Evolutionary conservation across 2,113 vertebrate genomes (phyloP).

Genomic region (Microtus pennsylvanicus): DNA sequence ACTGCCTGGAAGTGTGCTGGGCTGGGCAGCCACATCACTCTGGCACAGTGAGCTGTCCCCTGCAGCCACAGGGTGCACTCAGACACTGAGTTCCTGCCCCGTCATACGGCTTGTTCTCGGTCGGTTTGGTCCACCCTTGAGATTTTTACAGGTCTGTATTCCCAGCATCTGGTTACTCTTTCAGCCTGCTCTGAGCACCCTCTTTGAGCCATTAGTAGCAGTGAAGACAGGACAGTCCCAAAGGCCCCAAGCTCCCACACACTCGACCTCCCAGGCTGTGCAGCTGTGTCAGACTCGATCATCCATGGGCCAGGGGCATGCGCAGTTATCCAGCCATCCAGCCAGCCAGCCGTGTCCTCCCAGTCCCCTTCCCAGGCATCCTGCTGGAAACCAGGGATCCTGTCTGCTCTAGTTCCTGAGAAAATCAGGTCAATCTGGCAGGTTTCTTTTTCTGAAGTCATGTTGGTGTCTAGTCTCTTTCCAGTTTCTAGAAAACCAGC

Average conservation of each 20-base stretch:
- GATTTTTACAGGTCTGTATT: not conserved
- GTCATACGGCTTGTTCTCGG: not conserved
- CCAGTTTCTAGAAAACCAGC: not conserved
- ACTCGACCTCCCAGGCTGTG: not conserved
- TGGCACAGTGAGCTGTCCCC: not conserved
- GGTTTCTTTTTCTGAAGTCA: not conserved
- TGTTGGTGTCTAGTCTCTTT: not conserved
- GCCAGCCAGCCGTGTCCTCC: not conserved
- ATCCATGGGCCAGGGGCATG: not conserved
- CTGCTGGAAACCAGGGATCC: not conserved
- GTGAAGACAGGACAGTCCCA: not conserved
- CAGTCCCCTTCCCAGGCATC: not conserved
- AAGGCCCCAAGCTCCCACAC: not conserved
- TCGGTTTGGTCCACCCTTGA: not conserved
- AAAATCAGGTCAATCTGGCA: not conserved
- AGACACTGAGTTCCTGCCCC: not conserved
- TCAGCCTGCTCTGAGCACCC: not conserved
- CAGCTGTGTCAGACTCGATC: not conserved
- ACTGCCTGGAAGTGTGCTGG: not conserved
- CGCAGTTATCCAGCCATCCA: not conserved
- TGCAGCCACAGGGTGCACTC: not conserved
- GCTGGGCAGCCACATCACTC: not conserved
- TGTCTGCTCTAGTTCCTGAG: not conserved
- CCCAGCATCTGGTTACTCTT: not conserved
- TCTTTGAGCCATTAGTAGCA: not conserved